Conservation (phyloP, 2,113 vertebrate species). For the Thomomys bottae region DNA sequence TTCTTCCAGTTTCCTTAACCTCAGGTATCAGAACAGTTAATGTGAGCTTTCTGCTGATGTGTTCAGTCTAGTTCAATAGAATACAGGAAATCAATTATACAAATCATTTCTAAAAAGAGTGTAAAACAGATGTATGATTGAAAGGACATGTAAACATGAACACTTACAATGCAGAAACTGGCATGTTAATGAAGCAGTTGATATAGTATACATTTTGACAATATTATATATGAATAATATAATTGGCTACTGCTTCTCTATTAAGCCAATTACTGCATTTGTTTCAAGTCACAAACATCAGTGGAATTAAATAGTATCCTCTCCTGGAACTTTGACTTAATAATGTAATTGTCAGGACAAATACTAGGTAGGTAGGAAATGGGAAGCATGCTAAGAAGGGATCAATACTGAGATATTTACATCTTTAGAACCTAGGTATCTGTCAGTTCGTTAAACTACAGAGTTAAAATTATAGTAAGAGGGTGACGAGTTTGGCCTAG, state of each 20-base stretch:
- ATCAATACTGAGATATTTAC: slow-evolving; percentile 34
- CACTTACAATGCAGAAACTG: slow-evolving; percentile 4
- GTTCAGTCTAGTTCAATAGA: slow-evolving; percentile 52
- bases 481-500: too few species aligned
- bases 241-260: neutral
- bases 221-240: slow-evolving; percentile 8
- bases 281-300: slow-evolving; percentile 39
- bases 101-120: slow-evolving; percentile 58
- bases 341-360: slow-evolving; percentile 54
- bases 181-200: neutral
- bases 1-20: slow-evolving; percentile 49
- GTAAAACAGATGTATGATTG: slow-evolving; percentile 49
- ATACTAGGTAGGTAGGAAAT: neutral
- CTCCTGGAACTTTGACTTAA: slow-evolving; percentile 48
- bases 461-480: slow-evolving; percentile 58
- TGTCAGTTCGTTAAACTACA: slow-evolving; percentile 49
- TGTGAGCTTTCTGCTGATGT: neutral
- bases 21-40: slow-evolving; percentile 20
- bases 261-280: slow-evolving; percentile 40
- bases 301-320: slow-evolving; percentile 52
- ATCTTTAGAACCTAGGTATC: slow-evolving; percentile 39
- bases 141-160: slow-evolving; percentile 48
- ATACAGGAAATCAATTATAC: slow-evolving; percentile 53
- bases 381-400: neutral
- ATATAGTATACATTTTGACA: slow-evolving; percentile 13